Base-by-base conservation (phyloP, 2,113 vertebrate genomes). In the Limanda limanda region DNA sequence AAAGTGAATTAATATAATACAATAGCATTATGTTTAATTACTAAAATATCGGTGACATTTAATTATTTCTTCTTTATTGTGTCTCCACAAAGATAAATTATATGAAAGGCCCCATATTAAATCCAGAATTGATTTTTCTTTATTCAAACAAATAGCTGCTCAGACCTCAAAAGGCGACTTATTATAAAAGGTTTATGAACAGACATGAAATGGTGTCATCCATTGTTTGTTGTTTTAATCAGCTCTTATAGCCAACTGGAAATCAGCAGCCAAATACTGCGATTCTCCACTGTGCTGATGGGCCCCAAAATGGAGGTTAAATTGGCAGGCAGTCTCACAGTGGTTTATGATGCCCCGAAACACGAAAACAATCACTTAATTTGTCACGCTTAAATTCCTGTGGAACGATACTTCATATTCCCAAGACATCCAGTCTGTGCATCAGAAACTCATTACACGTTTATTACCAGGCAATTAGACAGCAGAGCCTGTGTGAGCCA, bases 391-490 rank as follows among this genome's bases (percentile, higher is more conserved):
- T 68, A 71, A 78, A 89, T 86, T 89, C 72, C 62, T 63, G 35
- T 48, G 57, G 78, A 88, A 79, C 56, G 51, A 81, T 77, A 61
- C 74, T 88, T 68, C 69, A 86, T 71, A 89, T 79, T 86, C 82
- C 86, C 74, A 73, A 73, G 85, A 89, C 73, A 67, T 80, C 63
- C 56, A 59, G 66, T 58, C 56, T 77, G 71, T 69, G 79, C 83
- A 88, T 87, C 74, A 82, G 79, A 83, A 92, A 89, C 76, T 92
- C 84, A 89, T 90, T 90, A 87, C 89, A 88, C 74, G 72, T 85
- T 77, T 85, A 87, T 91, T 89, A 92, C 45, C 64, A 81, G 61
- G 66, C 87, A 89, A 90, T 91, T 92, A 90, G 78, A 78, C 45
- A 54, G 60, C 62, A 68, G 27, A 27, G 63, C 56, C 37, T 60